A percentile compares a stretch with the other conserved stretches of the same genome.
phyloP scores from a whole-genome alignment of 2,888 invertebrate species.

The Erynnis tages region DNA sequence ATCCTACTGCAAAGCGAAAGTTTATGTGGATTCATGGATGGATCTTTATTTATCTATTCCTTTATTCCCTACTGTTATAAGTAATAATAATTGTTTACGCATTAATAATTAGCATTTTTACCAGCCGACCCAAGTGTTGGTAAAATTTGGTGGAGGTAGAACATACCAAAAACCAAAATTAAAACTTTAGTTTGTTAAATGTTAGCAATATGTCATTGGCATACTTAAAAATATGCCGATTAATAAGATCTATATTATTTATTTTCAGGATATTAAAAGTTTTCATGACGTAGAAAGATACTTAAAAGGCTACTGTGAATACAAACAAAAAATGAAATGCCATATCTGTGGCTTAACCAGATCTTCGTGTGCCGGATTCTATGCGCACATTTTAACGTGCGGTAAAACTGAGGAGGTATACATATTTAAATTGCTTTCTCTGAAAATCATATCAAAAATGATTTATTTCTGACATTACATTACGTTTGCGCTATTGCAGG shows the following conservation, averaged over 20 bases:
- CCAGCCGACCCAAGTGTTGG: too few relatives aligned
- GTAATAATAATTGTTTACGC: too few relatives aligned
- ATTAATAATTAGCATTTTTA: too few relatives aligned
- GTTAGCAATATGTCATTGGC: too few relatives aligned
- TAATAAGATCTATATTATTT: slow-evolving; percentile 11
- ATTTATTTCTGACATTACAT: not conserved
- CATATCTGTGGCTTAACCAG: slow-evolving; percentile 75
- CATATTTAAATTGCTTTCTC: slow-evolving; percentile 6
- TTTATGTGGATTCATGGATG: too few relatives aligned
- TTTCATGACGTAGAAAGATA: slow-evolving; percentile 64
- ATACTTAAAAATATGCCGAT: too few relatives aligned
- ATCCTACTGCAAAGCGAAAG: not conserved
- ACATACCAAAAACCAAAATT: too few relatives aligned
- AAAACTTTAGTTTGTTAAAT: too few relatives aligned
- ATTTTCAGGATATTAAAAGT: slow-evolving; percentile 78
- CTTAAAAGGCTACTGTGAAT: slow-evolving; percentile 64
- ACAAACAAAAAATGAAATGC: slow-evolving; percentile 70
- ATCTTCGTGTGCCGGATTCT: slow-evolving; percentile 80
- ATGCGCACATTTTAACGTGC: slow-evolving; percentile 83
- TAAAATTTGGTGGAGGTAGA: too few relatives aligned
- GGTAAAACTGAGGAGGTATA: slow-evolving; percentile 79
- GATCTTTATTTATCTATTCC: too few relatives aligned
- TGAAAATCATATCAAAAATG: too few relatives aligned
- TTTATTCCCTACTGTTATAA: too few relatives aligned
- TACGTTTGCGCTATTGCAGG: slow-evolving; percentile 48